A percentile compares a stretch with the other conserved stretches of the same genome.
Evolutionary conservation across 2,888 invertebrate genomes (phyloP).

Genomic region (Frankliniella fusca): DNA sequence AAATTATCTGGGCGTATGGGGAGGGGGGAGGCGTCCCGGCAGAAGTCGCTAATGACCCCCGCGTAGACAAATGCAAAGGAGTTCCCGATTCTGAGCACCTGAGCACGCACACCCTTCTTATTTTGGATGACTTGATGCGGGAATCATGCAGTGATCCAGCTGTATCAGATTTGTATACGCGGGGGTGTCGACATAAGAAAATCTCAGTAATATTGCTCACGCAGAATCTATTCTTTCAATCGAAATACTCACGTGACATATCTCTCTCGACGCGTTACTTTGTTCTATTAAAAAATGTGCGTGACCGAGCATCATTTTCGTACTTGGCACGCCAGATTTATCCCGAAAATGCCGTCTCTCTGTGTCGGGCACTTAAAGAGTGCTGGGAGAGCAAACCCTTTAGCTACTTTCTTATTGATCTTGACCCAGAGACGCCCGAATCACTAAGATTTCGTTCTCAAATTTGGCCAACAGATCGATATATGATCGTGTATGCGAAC

Average conservation of each 20-base stretch:
- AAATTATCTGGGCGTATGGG: background rate
- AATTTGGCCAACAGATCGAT: slow-evolving; percentile 1
- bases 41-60: background rate
- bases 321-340: background rate
- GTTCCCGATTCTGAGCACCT: background rate
- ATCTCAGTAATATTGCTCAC: background rate
- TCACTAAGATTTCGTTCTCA: background rate
- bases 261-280: background rate
- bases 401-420: background rate
- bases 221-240: too few species aligned
- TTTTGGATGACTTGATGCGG: background rate
- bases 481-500: background rate
- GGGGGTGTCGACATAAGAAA: background rate
- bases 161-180: background rate
- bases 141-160: background rate
- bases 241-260: background rate
- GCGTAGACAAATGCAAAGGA: background rate
- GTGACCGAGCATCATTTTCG: too few species aligned
- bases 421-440: background rate
- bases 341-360: background rate
- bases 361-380: background rate
- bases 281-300: too few species aligned
- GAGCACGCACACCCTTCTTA: background rate
- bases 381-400: background rate
- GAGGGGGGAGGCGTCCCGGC: background rate